Conservation (phyloP, 2,113 vertebrate species). For the Xenopus borealis region DNA sequence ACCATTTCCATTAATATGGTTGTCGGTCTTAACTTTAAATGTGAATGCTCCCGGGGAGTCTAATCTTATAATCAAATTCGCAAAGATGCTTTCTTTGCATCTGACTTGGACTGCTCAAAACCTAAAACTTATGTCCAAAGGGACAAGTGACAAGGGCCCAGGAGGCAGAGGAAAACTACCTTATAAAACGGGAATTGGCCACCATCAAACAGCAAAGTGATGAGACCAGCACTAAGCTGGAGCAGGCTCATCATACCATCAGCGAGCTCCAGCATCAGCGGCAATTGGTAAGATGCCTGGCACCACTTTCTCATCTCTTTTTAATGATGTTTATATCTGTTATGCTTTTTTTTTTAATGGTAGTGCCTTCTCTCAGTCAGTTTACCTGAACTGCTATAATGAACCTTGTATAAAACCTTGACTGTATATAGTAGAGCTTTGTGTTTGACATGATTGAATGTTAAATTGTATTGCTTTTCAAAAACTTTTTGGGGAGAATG, state of each 20-base stretch:
- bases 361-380: neutral
- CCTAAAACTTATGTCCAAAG: conserved; percentile 89
- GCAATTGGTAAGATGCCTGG: conserved; percentile 85
- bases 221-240: conserved; percentile 89
- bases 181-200: conserved; percentile 98
- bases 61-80: conserved; percentile 49
- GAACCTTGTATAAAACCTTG: too few relatives aligned
- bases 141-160: conserved; percentile 99
- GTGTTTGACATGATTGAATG: too few relatives aligned
- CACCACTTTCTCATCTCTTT: conserved; percentile 56
- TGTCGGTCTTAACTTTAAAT: conserved; percentile 48
- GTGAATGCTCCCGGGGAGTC: conserved; percentile 47
- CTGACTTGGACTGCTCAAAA: conserved; percentile 65
- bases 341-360: neutral
- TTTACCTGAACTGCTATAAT: neutral
- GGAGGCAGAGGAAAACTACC: conserved; percentile 99
- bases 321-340: neutral
- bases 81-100: conserved; percentile 63
- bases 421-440: too few relatives aligned
- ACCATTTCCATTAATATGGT: conserved; percentile 6
- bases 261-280: conserved; percentile 86
- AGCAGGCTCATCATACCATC: conserved; percentile 91
- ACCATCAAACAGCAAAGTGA: conserved; percentile 95
- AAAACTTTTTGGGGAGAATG: too few relatives aligned
- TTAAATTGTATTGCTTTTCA: too few relatives aligned